A percentile compares a stretch with the other conserved stretches of the same genome.
phyloP scores from a whole-genome alignment of 2,113 vertebrate species.

The Tragulus kanchil region DNA sequence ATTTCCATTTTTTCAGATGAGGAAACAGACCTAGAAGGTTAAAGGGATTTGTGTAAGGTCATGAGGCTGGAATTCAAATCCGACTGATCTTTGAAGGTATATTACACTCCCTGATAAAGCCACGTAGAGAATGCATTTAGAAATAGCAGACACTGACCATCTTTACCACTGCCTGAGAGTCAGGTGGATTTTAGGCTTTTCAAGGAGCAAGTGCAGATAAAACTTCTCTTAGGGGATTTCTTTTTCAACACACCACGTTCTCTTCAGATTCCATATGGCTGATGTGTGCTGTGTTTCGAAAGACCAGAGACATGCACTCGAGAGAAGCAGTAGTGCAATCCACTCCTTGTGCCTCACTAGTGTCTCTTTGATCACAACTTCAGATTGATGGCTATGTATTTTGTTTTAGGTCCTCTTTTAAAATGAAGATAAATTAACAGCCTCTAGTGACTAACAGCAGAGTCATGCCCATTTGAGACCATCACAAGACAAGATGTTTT shows the following conservation, averaged over 20 bases:
- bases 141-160: neutral
- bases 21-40: neutral
- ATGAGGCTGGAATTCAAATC: neutral
- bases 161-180: neutral
- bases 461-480: neutral
- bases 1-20: slow-evolving; percentile 31
- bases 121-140: neutral
- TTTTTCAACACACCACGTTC: rapidly evolving
- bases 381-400: neutral
- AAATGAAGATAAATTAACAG: neutral
- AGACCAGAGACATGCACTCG: neutral
- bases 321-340: neutral
- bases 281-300: neutral
- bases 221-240: neutral
- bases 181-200: neutral
- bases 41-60: neutral
- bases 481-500: neutral
- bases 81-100: neutral
- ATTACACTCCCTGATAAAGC: neutral
- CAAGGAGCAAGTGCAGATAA: neutral
- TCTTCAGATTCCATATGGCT: neutral
- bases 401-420: neutral
- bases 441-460: neutral
- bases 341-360: neutral
- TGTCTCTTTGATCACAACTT: neutral